Conservation (phyloP, 1,140 invertebrate species). For the Apis florea region DNA sequence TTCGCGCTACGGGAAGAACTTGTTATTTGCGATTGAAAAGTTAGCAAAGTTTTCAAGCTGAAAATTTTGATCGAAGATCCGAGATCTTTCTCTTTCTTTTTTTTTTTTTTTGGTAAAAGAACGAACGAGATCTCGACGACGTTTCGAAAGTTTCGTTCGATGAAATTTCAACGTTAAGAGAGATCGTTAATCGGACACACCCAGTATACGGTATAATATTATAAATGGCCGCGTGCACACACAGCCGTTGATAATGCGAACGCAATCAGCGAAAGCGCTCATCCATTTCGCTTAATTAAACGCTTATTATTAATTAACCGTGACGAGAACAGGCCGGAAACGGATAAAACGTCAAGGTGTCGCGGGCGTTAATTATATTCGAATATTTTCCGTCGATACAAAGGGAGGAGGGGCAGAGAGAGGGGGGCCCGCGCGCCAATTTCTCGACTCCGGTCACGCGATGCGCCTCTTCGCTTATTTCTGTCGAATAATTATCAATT, state of each 20-base stretch:
- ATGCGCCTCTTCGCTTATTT: constrained; percentile 1
- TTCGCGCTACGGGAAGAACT: not conserved
- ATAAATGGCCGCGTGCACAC: not conserved
- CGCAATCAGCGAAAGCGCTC: constrained; percentile 60
- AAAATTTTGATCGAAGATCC: no score
- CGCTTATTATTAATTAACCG: constrained; percentile 68
- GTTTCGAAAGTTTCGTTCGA: not conserved
- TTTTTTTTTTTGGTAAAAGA: no score
- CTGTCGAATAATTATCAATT: constrained; percentile 41
- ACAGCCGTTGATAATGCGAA: constrained; percentile 26
- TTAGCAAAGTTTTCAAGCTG: not conserved
- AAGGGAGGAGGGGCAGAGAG: no score
- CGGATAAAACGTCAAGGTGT: constrained; percentile 65
- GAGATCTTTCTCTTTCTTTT: no score
- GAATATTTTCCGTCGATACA: constrained; percentile 55
- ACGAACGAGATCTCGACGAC: not conserved
- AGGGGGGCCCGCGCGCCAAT: not conserved
- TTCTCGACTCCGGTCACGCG: not conserved
- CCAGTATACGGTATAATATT: not conserved
- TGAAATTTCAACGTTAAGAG: no score
- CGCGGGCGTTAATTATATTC: constrained; percentile 60
- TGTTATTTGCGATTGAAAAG: accelerated
- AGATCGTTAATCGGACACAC: not conserved
- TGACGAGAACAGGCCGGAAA: constrained; percentile 49
- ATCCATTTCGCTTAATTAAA: constrained; percentile 66